Base-by-base conservation (phyloP, 2,888 invertebrate genomes). In the Hemicrepidius hirtus region DNA sequence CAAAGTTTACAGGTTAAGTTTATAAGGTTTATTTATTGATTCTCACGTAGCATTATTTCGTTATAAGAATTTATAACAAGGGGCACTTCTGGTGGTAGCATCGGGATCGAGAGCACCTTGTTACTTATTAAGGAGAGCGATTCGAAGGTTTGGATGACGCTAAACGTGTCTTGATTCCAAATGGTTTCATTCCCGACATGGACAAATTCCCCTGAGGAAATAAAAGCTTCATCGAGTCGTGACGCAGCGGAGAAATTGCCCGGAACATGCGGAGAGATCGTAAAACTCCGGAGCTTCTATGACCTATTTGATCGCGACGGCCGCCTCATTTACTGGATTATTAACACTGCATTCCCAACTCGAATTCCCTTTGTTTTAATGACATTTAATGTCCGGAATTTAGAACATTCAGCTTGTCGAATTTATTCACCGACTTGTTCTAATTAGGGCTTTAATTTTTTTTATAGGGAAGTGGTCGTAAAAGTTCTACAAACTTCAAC, bases 171-270 rank as follows among this genome's bases (percentile, higher is more conserved):
- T 82, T 82, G 83, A 80, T 83, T 84, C 80, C 78, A 79, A 82
- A 83, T 80, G 82, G 84, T 83, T 84, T 83, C 82, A 82, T 83
- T 83, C 81, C 80, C 76, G 72, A 50, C 66, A 68, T 72, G 72
- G 72, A 75, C 82, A 83, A 84, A 84, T 83, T 84, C 86, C 85
- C 84, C 75, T 64, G 84, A 81, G 85, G 83, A 85, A 85, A 85
- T 85, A 85, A 85, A 85, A 85, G 85, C 85, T 85, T 84, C 85
- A 84, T 84, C 85, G 85, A 82, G 81, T 82, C 82, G 83, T 77
- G 79, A 80, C 81, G 75, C 69, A 72, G 67, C 57, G 64, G 66
- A 82, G 85, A 85, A 85, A 86, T 85, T 85, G 84, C 83, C 84
- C 83, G 84, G 84, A 85, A 85, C 84, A 84, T 78, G 77, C 83